Evolutionary conservation across 1,140 invertebrate genomes (phyloP).

Genomic region (Drosophila sturtevanti): DNA sequence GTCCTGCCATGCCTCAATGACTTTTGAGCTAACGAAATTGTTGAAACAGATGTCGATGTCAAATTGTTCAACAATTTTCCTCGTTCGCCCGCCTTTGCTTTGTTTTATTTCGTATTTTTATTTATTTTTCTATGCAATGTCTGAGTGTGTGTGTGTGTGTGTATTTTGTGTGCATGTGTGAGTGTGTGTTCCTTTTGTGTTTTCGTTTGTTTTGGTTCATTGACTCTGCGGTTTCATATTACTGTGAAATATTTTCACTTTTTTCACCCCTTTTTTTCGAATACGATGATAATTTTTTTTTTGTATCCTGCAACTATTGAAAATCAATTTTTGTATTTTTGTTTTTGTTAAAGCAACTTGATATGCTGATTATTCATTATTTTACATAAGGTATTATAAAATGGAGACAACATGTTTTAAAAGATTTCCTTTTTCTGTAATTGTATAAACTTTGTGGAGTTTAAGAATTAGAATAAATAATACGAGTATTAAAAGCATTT

Average conservation of each 20-base stretch:
- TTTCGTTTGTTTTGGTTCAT: slow-evolving; percentile 77
- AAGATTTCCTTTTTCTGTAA: too few species aligned
- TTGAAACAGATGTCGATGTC: slow-evolving; percentile 80
- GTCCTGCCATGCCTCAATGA: slow-evolving; percentile 44
- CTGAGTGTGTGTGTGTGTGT: not conserved
- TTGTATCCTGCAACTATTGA: slow-evolving; percentile 1
- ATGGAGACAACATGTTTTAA: too few species aligned
- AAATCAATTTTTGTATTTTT: slow-evolving; percentile 1
- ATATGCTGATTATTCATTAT: not conserved
- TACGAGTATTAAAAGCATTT: too few species aligned
- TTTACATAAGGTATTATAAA: not conserved
- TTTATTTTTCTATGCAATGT: slow-evolving; percentile 56
- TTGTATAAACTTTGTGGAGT: too few species aligned
- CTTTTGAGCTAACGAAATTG: slow-evolving; percentile 37
- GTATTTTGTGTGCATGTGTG: slow-evolving; percentile 3
- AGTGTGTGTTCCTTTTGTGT: slow-evolving; percentile 47
- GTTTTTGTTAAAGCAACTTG: not conserved
- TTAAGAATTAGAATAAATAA: too few species aligned
- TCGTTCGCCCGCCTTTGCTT: slow-evolving; percentile 24
- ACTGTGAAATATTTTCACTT: slow-evolving; percentile 58
- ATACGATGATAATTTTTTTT: not conserved
- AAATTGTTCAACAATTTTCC: slow-evolving; percentile 71
- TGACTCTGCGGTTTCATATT: slow-evolving; percentile 73
- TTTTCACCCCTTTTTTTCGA: not conserved
- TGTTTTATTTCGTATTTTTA: slow-evolving; percentile 31